Evolutionary conservation across 2,113 vertebrate genomes (phyloP).

Genomic region (Aplodontia rufa): DNA sequence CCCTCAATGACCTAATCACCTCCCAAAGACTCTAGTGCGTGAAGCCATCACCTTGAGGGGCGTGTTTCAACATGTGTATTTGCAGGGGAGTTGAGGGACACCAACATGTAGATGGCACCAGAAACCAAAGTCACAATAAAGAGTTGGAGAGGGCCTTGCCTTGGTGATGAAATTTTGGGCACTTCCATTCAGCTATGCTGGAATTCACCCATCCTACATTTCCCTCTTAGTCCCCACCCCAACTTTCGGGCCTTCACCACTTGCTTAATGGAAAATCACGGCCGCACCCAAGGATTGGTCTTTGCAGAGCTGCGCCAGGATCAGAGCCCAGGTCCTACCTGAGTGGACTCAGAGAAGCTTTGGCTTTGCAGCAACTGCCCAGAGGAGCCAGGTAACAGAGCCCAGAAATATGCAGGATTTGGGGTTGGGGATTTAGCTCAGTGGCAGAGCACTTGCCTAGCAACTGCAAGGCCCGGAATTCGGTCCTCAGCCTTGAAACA

Average conservation of each 20-base stretch:
- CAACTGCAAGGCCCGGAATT: too few relatives aligned
- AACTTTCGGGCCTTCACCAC: not conserved
- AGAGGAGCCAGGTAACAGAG: not conserved
- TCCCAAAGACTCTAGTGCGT: too few relatives aligned
- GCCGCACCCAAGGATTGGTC: not conserved
- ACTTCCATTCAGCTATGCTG: not conserved
- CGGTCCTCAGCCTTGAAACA: too few relatives aligned
- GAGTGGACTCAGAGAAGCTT: not conserved
- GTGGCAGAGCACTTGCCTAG: too few relatives aligned
- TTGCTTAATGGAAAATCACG: not conserved
- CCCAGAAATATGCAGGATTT: not conserved
- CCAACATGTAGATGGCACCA: not conserved
- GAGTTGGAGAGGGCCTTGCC: not conserved
- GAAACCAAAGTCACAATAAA: not conserved
- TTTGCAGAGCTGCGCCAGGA: not conserved
- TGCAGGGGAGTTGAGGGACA: not conserved
- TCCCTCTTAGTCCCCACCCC: not conserved
- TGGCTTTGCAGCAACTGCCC: not conserved
- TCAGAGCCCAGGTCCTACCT: not conserved
- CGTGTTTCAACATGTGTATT: not conserved
- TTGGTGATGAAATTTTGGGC: not conserved
- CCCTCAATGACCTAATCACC: too few relatives aligned
- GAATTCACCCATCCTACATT: not conserved
- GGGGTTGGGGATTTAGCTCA: too few relatives aligned
- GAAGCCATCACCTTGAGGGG: not conserved